Evolutionary conservation across 2,888 invertebrate genomes (phyloP), one percentile per base, ranked within the genome.

Genomic region (Scrobipalpa costella): DNA sequence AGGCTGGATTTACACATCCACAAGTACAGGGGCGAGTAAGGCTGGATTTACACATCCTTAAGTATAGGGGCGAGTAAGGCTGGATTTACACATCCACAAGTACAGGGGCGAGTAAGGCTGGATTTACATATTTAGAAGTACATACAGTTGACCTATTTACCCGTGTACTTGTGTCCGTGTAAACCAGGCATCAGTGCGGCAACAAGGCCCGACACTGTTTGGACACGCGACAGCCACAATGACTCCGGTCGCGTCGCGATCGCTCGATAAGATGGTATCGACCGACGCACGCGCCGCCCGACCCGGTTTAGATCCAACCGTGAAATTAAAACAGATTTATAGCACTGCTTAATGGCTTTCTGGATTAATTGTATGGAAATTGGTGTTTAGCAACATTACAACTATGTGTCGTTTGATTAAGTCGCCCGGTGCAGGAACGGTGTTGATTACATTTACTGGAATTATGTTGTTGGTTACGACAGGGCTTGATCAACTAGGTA

Each of bases 181-280:
- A 3, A 17, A 49, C 9, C 33, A 13, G 34, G 9, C 11, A 36
- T 49, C 27, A 34, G 9, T 15, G 34, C 49, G 9, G 61, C 38
- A 36, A 40, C 21, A 38, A 71, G 72, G 69, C 38, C 74, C 73
- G 78, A 76, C 83, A 79, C 75, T 86, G 85, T 87, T 87, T 87
- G 81, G 85, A 87, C 86, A 84, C 78, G 80, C 80, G 80, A 80
- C 83, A 75, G 75, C 81, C 83, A 85, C 83, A 83, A 82, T 77
- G 81, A 77, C 79, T 67, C 57, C 65, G 67, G 77, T 79, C 77
- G 79, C 83, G 85, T 82, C 75, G 69, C 79, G 83, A 85, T 85
- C 79, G 68, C 70, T 66, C 77, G 85, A 85, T 86, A 77, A 84
- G 86, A 81, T 86, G 69, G 67, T 81, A 88, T 88, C 84, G 69